Base-by-base conservation (phyloP, 2,888 invertebrate species). In the Ennomos fuscantarius region DNA sequence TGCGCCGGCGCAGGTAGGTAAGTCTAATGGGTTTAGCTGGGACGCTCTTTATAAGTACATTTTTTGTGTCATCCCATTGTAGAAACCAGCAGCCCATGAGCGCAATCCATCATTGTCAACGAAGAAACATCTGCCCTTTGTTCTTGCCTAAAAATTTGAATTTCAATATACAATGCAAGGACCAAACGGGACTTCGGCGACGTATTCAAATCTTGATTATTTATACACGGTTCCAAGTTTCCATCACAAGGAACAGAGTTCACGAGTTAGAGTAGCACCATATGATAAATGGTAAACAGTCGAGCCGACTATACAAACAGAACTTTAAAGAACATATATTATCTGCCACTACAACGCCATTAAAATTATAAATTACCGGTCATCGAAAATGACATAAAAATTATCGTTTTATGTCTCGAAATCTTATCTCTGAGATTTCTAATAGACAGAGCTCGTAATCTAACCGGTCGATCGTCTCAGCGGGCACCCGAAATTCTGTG, bases 121-220 rank as follows among this genome's bases (percentile, higher is more conserved):
- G 74, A 71, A 61, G 51, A 72, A 70, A 76, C 84, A 86, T 81
- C 82, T 84, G 84, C 77, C 75, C 72, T 76, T 87, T 89, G 88
- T 90, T 87, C 86, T 84, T 89, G 87, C 73, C 82, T 77, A 87
- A 79, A 86, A 88, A 87, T 90, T 89, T 81, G 81, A 88, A 89
- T 90, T 76, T 81, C 79, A 84, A 84, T 84, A 78, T 79, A 82
- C 81, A 76, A 78, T 76, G 65, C 73, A 70, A 73, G 69, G 67
- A 73, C 64, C 55, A 61, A 76, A 79, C 72, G 79, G 77, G 72
- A 76, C 74, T 70, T 64, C 67, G 62, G 13, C 49, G 47, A 32
- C 36, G 35, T 65, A 65, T 67, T 72, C 66, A 70, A 60, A 59
- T 55, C 50, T 46, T 65, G 63, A 66, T 68, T 69, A 66, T 67